Evolutionary conservation across 2,888 invertebrate species (phyloP), one percentile per base, ranked within the genome.

Genomic region (Phragmatobia fuliginosa): DNA sequence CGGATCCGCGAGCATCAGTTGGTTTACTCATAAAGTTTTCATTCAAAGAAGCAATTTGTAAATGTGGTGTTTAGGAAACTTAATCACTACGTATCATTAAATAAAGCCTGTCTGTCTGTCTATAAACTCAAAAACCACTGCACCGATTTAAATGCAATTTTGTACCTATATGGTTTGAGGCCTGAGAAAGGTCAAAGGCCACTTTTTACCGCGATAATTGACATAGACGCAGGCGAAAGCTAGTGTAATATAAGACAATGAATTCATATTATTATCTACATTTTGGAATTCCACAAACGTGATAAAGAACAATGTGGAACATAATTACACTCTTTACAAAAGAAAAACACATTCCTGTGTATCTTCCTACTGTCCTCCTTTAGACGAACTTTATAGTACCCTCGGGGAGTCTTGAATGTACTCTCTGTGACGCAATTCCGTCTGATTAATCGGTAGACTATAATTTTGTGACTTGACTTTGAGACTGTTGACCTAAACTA

Each of bases 331-430:
- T 70, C 56, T 45, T 58, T 66, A 58, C 56, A 3, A 41, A 33
- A 64, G 36, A 61, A 18, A 56, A 61, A 52, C 56, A 66, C 3
- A 41, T 32, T 45, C 62, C 59, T 58, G 67, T 70, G 21, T 67
- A 67, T 70, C 70, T 70, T 59, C 11, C 58, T 14, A 58, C 52
- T 66, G 70, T 70, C 70, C 66, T 62, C 66, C 59, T 45, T 62
- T 62, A 49, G 49, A 31, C 16, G 58, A 38, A 49, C 63, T 70
- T 67, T 70, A 70, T 49, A 49, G 62, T 28, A 49, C 70, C 62
- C 62, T 28, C 33, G 66, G 66, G 70, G 41, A 52, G 21, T 25
- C 66, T 21, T 70, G 66, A 66, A 66, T 63, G 25, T 58, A 62
- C 32, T 49, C 56, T n/a, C 36, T 28, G 41, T 33, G 32, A n/a